Base-by-base conservation (phyloP, 2,113 vertebrate genomes). In the Chaetorhynchus papuensis region DNA sequence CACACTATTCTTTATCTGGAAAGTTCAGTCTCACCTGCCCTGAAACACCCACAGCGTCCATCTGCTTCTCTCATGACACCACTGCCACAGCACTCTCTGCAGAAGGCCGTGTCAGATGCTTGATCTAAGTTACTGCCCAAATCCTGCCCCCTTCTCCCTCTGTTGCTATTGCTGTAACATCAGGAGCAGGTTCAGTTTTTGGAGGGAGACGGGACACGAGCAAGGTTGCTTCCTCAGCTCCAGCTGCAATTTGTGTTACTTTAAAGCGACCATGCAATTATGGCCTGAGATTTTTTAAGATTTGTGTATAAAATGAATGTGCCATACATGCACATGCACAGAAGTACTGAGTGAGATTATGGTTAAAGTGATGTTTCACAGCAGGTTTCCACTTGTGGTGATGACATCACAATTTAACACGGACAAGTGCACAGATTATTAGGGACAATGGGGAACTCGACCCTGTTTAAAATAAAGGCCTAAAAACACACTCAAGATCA, bases 131-230 rank as follows among this genome's bases (percentile, higher is more conserved):
- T 37, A 61, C 10, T 77, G 19, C 10, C 31, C 49, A 86, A 63
- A 59, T 64, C 39, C 33, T 42, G 18, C 10, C 10, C 16, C 18
- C 24, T 83, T 23, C 15, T 76, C 47, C 19, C 13, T 21, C 39
- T 54, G 16, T 13, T 89, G 10, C 18, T 56, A 0, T 31, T 22
- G 47, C 23, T 72, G 42, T 7, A 30, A n/a, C 44, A 64, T 16
- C 27, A 37, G 5, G 6, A 87, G 26, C 1, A 5, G 7, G 7
- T 50, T 84, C 13, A 18, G 7, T 39, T 76, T 11, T 52, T 17
- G 24, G 47, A 74, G 20, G 39, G n/a, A 80, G n/a, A 26, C 0
- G 2, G 28, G 21, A 31, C 17, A 54, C 0, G 0, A 33, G 14
- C 45, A 72, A 69, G 14, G 23, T 8, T 84, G 13, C 16, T 75